phyloP scores from a whole-genome alignment of 2,113 vertebrate species.

The Daboia siamensis region DNA sequence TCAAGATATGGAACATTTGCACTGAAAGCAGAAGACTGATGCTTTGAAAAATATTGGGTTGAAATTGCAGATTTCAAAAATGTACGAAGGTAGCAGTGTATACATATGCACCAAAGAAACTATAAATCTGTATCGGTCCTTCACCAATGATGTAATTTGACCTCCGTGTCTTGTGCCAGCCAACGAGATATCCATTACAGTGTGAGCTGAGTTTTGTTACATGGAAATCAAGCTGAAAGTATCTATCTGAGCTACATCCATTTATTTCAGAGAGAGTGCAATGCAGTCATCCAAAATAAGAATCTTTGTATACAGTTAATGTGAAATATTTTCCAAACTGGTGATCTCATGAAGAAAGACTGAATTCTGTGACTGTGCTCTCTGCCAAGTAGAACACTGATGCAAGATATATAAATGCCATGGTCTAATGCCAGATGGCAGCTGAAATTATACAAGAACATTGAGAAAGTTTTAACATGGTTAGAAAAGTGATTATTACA shows the following conservation, averaged over 20 bases:
- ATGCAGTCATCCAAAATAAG: background rate
- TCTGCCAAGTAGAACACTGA: conserved; percentile 8
- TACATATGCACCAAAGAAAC: background rate
- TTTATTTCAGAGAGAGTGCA: background rate
- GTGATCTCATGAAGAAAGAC: background rate
- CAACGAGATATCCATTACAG: background rate
- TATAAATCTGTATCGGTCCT: background rate
- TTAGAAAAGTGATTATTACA: background rate
- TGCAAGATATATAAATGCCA: background rate
- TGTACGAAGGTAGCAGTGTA: background rate
- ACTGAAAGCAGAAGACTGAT: background rate
- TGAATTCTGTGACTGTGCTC: background rate
- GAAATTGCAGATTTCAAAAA: background rate
- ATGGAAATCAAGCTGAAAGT: background rate
- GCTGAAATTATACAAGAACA: background rate
- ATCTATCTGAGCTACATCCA: background rate
- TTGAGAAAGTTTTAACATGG: background rate
- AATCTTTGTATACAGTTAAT: background rate
- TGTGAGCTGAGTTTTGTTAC: background rate
- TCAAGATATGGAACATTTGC: background rate
- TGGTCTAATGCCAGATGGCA: background rate
- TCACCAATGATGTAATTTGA: conserved; percentile 3
- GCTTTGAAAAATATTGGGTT: background rate
- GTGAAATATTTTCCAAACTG: background rate
- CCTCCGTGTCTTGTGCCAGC: background rate